Evolutionary conservation across 2,888 invertebrate genomes (phyloP).

Genomic region (Ypsolopha sequella): DNA sequence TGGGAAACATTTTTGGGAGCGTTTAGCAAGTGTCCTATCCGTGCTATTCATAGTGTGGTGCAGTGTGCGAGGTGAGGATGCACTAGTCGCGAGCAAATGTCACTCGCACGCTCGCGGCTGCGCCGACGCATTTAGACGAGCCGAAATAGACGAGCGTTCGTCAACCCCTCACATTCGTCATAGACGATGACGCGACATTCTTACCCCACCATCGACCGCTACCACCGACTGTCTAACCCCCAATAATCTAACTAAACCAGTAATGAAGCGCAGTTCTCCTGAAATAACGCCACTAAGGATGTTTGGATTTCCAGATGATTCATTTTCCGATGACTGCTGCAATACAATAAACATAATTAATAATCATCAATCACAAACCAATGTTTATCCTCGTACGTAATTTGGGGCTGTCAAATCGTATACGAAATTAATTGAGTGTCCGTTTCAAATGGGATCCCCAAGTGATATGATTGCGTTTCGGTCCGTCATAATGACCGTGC

Average conservation of each 20-base stretch:
- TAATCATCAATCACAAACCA: slow-evolving; percentile 5
- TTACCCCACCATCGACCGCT: slow-evolving; percentile 37
- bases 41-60: slow-evolving; percentile 12
- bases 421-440: slow-evolving; percentile 55
- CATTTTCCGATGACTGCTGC: background rate
- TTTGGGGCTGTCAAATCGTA: slow-evolving; percentile 53
- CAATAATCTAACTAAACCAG: slow-evolving; percentile 18
- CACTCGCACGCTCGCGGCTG: slow-evolving; percentile 55
- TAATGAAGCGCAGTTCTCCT: slow-evolving; percentile 1
- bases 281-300: background rate
- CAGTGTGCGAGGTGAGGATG: slow-evolving; percentile 30
- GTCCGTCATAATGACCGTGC: slow-evolving; percentile 52
- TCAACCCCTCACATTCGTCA: slow-evolving; percentile 65
- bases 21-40: no score
- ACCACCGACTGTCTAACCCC: slow-evolving; percentile 17
- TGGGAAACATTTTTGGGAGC: no score
- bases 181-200: slow-evolving; percentile 27
- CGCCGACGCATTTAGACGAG: slow-evolving; percentile 51
- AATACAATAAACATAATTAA: slow-evolving; percentile 1
- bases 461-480: slow-evolving; percentile 41
- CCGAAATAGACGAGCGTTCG: slow-evolving; percentile 67
- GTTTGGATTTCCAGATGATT: background rate
- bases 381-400: slow-evolving; percentile 25
- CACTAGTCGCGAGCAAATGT: slow-evolving; percentile 62
- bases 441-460: slow-evolving; percentile 31